These are phyloP conservation scores for Zaprionus lineosus DNA, from an alignment of 2,888 invertebrate species.

Conservation along the genomic window DNA sequence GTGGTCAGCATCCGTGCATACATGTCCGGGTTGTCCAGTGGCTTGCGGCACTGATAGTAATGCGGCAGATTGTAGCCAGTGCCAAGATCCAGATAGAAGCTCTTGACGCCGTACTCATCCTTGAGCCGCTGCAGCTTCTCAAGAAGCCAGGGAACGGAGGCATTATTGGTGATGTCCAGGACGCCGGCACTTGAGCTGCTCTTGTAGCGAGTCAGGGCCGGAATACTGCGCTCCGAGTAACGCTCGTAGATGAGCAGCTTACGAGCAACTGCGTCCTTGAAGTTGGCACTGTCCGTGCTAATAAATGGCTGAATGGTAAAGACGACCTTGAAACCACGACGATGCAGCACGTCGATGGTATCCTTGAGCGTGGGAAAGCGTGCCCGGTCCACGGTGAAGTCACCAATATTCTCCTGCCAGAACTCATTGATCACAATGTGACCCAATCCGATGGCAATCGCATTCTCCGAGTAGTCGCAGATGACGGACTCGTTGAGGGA, in stretches of 20 bases:
- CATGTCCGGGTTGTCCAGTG: slow-evolving; percentile 90
- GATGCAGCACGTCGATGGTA: slow-evolving; percentile 90
- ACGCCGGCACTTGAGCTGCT: slow-evolving; percentile 91
- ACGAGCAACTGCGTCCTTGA: slow-evolving; percentile 90
- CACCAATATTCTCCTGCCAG: slow-evolving; percentile 93
- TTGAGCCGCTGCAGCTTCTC: slow-evolving; percentile 88
- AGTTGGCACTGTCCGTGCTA: slow-evolving; percentile 92
- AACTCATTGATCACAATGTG: slow-evolving; percentile 91
- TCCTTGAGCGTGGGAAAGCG: slow-evolving; percentile 91
- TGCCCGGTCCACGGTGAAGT: slow-evolving; percentile 90
- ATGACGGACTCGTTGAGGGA: slow-evolving; percentile 88
- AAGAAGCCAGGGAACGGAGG: slow-evolving; percentile 91
- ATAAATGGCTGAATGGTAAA: slow-evolving; percentile 96
- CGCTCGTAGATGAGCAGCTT: slow-evolving; percentile 91
- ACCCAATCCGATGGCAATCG: slow-evolving; percentile 91
- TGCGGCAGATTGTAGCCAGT: slow-evolving; percentile 93
- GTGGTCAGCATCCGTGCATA: slow-evolving; percentile 88
- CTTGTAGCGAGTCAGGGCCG: slow-evolving; percentile 92
- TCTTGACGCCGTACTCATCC: slow-evolving; percentile 90
- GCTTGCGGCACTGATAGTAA: slow-evolving; percentile 90
- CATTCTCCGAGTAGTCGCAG: slow-evolving; percentile 91
- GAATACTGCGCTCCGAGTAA: slow-evolving; percentile 90
- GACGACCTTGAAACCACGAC: slow-evolving; percentile 93
- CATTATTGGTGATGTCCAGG: slow-evolving; percentile 92
- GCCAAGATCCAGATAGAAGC: slow-evolving; percentile 92